These are phyloP conservation scores for Phalacrocorax pelagicus DNA, from an alignment of 2,113 vertebrate species.

Conservation along the genomic window DNA sequence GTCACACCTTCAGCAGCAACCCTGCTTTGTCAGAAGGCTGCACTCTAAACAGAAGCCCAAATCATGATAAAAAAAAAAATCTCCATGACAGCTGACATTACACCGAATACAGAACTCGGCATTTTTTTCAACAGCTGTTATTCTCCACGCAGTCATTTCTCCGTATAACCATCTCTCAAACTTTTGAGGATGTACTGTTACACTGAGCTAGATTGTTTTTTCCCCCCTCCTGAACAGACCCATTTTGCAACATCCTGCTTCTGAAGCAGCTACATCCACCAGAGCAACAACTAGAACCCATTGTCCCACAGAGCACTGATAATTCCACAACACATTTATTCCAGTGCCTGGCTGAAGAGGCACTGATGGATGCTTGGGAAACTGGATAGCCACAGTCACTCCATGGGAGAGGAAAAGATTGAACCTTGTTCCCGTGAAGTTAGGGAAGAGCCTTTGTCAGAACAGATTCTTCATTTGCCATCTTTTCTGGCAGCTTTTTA, in stretches of 20 bases:
- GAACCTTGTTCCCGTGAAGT: neutral
- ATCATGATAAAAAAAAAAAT: neutral
- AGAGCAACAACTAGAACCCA: neutral
- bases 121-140: neutral
- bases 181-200: neutral
- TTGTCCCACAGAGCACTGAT: neutral
- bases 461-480: neutral
- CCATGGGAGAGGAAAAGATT: neutral
- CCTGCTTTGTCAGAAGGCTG: neutral
- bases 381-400: neutral
- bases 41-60: neutral
- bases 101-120: neutral
- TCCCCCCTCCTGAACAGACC: neutral
- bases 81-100: neutral
- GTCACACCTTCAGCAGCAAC: neutral
- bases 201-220: neutral
- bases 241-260: neutral
- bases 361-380: neutral
- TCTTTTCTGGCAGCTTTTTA: neutral
- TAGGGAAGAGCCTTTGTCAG: neutral
- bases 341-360: neutral
- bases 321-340: neutral
- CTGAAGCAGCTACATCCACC: neutral
- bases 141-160: neutral
- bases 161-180: neutral